A percentile compares a stretch with the other conserved stretches of the same genome.
Conservation (phyloP, 2,797 vertebrate genomes). For the Microcaecilia unicolor region DNA sequence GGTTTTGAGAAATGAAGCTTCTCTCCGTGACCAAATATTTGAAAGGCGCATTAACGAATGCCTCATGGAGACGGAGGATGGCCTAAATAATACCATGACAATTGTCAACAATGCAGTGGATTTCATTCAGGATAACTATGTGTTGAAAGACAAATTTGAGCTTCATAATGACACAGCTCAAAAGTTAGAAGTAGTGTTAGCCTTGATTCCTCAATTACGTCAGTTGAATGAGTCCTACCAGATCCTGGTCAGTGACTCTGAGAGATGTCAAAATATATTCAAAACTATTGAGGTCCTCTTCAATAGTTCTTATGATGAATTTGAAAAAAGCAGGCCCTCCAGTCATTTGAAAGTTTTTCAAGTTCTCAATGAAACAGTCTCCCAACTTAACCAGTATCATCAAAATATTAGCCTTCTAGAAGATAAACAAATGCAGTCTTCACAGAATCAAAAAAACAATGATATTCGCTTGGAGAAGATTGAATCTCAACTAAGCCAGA, state of each 20-base stretch:
- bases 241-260: conserved; percentile 22
- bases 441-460: conserved; percentile 21
- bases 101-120: conserved; percentile 58
- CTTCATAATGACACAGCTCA: conserved; percentile 26
- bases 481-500: conserved; percentile 51
- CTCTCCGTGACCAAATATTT: conserved; percentile 30
- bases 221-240: conserved; percentile 50
- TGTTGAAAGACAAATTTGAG: conserved; percentile 28
- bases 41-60: conserved; percentile 41
- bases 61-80: conserved; percentile 54
- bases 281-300: conserved; percentile 16
- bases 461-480: conserved; percentile 40
- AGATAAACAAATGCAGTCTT: conserved; percentile 21
- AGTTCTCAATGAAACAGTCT: conserved; percentile 34
- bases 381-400: conserved; percentile 27
- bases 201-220: conserved; percentile 40
- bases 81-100: conserved; percentile 60
- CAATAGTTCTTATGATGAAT: background rate
- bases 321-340: conserved; percentile 3
- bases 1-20: conserved; percentile 42
- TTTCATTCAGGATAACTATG: conserved; percentile 56
- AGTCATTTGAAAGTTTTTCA: conserved; percentile 33
- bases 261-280: conserved; percentile 21
- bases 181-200: conserved; percentile 35
- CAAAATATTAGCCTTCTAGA: conserved; percentile 28